These are phyloP conservation scores for Myxocyprinus asiaticus DNA, from an alignment of 2,113 vertebrate species.

Conservation along the genomic window DNA sequence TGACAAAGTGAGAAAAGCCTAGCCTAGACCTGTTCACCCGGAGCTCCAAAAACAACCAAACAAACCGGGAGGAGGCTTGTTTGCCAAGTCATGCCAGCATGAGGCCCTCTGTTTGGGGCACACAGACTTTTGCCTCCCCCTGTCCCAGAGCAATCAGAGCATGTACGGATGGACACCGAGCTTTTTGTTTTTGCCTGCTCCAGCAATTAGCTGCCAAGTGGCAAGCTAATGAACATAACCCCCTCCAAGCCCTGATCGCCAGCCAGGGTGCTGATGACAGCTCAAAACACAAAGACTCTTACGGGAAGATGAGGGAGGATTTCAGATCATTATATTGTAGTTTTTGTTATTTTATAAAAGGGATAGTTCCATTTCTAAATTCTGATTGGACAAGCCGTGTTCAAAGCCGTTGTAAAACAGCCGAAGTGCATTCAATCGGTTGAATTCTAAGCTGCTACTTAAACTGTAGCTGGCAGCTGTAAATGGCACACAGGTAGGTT, in stretches of 20 bases:
- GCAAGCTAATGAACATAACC: slow-evolving; percentile 75
- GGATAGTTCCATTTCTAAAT: not conserved
- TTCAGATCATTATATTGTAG: not conserved
- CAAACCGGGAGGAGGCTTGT: slow-evolving; percentile 43
- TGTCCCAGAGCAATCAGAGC: slow-evolving; percentile 73
- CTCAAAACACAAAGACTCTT: slow-evolving; percentile 1
- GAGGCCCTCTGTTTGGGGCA: slow-evolving; percentile 61
- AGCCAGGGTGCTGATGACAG: slow-evolving; percentile 3
- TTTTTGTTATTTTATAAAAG: not conserved
- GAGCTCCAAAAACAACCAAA: slow-evolving; percentile 63
- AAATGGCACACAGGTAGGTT: too few species aligned
- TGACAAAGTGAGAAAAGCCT: slow-evolving; percentile 5
- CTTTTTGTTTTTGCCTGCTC: slow-evolving; percentile 72
- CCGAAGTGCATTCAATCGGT: too few species aligned
- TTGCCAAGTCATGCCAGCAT: slow-evolving; percentile 61
- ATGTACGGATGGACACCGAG: slow-evolving; percentile 70
- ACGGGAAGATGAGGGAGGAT: slow-evolving; percentile 13
- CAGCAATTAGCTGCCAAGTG: slow-evolving; percentile 76
- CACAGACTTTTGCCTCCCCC: slow-evolving; percentile 53
- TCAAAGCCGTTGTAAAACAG: not conserved
- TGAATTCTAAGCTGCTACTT: too few species aligned
- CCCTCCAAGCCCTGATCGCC: slow-evolving; percentile 28
- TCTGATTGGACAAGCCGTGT: not conserved
- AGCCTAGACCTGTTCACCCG: slow-evolving; percentile 54
- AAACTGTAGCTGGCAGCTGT: too few species aligned